A percentile compares a stretch with the other conserved stretches of the same genome.
Conservation (phyloP, 2,888 invertebrate species). For the Drosophila dives region DNA sequence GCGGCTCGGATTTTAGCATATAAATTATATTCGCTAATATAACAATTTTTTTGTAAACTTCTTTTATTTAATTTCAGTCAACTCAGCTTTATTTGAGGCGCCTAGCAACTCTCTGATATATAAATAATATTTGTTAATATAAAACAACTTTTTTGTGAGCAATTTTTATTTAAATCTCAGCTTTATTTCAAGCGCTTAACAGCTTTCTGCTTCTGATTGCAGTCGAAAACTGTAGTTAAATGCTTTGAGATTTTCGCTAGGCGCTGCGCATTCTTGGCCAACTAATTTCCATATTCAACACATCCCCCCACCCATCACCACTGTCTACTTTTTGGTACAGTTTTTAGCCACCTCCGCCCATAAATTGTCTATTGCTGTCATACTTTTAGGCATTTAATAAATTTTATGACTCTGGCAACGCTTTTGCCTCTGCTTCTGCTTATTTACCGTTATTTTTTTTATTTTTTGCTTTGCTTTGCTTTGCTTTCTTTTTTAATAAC, state of each 20-base stretch:
- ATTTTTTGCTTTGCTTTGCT: conserved; percentile 11
- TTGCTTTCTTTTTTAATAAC: conserved; percentile 64
- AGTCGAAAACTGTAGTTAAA: conserved; percentile 8
- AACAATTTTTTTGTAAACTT: background rate
- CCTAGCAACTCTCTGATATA: conserved; percentile 1
- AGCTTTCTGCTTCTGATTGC: conserved; percentile 5
- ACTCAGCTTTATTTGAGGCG: background rate
- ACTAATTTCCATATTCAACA: conserved; percentile 53
- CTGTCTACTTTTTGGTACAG: conserved; percentile 3
- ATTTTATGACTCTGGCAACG: conserved; percentile 68
- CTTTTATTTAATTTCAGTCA: background rate
- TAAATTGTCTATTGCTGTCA: conserved; percentile 78
- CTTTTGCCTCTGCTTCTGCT: conserved; percentile 30
- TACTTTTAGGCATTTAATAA: conserved; percentile 79
- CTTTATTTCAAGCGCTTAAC: conserved; percentile 1
- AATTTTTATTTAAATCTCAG: background rate
- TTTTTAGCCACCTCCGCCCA: conserved; percentile 28
- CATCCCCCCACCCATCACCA: background rate
- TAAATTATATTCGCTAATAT: background rate
- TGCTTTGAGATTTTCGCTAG: conserved; percentile 35
- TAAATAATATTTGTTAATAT: background rate
- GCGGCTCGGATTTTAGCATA: background rate
- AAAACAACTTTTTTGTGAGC: background rate
- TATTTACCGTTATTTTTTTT: conserved; percentile 26
- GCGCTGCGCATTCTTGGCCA: conserved; percentile 14